Conservation (phyloP, 2,113 vertebrate genomes). For the Phylloscopus trochiloides region DNA sequence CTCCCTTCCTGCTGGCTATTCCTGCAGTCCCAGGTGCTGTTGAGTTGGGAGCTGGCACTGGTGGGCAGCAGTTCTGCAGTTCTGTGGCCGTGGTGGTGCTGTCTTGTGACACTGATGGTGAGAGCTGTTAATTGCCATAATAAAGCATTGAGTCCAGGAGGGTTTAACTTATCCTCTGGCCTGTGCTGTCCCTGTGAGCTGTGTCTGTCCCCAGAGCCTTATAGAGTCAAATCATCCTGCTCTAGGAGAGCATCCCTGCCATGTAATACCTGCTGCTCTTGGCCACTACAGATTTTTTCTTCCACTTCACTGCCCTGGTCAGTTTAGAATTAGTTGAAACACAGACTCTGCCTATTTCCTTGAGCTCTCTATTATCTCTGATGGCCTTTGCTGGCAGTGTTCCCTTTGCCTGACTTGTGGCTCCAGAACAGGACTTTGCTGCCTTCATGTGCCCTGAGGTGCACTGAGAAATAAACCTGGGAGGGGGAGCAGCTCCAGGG, state of each 20-base stretch:
- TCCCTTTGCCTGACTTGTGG: background rate
- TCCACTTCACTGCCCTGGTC: background rate
- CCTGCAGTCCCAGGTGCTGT: background rate
- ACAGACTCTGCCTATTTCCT: background rate
- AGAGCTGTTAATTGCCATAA: background rate
- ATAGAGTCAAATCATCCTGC: background rate
- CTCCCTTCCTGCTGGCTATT: background rate
- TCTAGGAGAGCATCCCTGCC: background rate
- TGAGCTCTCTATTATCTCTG: background rate
- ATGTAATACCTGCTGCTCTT: background rate
- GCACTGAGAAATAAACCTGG: background rate
- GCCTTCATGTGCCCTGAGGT: background rate
- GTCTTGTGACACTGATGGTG: background rate
- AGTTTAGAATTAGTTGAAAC: background rate
- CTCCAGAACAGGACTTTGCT: background rate
- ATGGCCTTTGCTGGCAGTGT: background rate
- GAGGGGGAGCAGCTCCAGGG: background rate
- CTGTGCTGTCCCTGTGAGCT: background rate
- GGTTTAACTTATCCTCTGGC: background rate
- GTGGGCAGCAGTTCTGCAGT: background rate
- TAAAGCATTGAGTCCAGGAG: background rate
- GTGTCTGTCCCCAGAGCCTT: background rate
- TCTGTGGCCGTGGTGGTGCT: fast-evolving
- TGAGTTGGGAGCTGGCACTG: background rate
- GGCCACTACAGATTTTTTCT: background rate